Base-by-base conservation (phyloP, 2,888 invertebrate species). In the Drosophila flavopinicola region DNA sequence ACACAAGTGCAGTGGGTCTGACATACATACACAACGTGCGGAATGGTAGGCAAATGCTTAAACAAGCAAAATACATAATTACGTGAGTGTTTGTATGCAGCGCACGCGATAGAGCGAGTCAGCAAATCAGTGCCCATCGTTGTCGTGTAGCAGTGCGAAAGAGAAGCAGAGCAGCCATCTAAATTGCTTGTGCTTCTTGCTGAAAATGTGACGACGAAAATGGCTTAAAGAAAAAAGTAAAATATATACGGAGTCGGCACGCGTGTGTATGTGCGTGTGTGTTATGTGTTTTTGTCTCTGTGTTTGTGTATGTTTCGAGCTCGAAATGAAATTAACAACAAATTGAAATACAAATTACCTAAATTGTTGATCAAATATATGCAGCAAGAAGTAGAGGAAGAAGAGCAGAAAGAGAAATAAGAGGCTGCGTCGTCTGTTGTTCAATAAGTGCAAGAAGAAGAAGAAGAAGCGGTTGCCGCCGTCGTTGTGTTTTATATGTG, bases 201-300 rank as follows among this genome's bases (percentile, higher is more conserved):
- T 82, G 71, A 63, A 61, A 82, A 72, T 83, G 76, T 73, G 73
- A 76, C 76, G 68, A 66, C 77, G 74, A 73, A 76, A 75, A 73
- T 65, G 68, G 76, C 60, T 68, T 68, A 75, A 75, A 75, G 65
- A 68, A 67, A 66, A 67, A 76, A 75, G 29, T 32, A 68, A 67
- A 65, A 70, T 60, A 70, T 53, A 71, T 51, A 66, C 56, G 61
- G 61, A 70, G 75, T 73, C 66, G 71, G 66, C 75, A 75, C 49
- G 53, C 53, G 45, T 30, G 47, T 61, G 30, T 42, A 4, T 20
- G 20, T 29, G n/a, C n/a, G n/a, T 61, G 35, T 59, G 54, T 44
- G 11, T 6, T 42, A 25, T 52, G 48, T 53, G 52, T 39, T 32
- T 44, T 51, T 66, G 66, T 71, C 60, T 60, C 37, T 57, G 53